Evolutionary conservation across 2,797 vertebrate species (phyloP).

Genomic region (Anniella stebbinsi): DNA sequence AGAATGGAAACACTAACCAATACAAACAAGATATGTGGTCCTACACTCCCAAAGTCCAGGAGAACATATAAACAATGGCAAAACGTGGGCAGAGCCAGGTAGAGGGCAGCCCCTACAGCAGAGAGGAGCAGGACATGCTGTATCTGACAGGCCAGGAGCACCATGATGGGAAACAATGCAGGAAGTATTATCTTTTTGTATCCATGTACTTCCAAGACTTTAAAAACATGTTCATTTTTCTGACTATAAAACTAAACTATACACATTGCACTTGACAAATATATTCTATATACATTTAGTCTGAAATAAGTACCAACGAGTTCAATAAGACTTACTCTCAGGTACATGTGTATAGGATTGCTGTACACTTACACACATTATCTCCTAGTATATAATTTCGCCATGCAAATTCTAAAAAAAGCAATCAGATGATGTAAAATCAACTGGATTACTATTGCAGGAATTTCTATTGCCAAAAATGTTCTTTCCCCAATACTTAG

Average conservation of each 20-base stretch:
- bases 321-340: too few relatives aligned
- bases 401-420: neutral
- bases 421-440: neutral
- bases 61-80: neutral
- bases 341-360: neutral
- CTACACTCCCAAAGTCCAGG: neutral
- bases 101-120: too few relatives aligned
- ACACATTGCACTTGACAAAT: neutral
- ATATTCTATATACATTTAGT: too few relatives aligned
- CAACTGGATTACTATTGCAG: neutral
- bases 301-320: too few relatives aligned
- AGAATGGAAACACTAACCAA: neutral
- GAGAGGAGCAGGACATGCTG: neutral
- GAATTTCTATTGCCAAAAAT: neutral
- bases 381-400: neutral
- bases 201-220: conserved; percentile 32
- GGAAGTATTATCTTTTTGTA: conserved; percentile 44
- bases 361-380: too few relatives aligned
- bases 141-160: neutral
- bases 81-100: too few relatives aligned
- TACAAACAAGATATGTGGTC: neutral
- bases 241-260: conserved; percentile 5
- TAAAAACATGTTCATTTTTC: conserved; percentile 36
- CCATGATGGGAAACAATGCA: neutral
- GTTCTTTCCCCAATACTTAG: neutral